phyloP scores from a whole-genome alignment of 2,113 vertebrate genomes.

The Platysternon megacephalum region DNA sequence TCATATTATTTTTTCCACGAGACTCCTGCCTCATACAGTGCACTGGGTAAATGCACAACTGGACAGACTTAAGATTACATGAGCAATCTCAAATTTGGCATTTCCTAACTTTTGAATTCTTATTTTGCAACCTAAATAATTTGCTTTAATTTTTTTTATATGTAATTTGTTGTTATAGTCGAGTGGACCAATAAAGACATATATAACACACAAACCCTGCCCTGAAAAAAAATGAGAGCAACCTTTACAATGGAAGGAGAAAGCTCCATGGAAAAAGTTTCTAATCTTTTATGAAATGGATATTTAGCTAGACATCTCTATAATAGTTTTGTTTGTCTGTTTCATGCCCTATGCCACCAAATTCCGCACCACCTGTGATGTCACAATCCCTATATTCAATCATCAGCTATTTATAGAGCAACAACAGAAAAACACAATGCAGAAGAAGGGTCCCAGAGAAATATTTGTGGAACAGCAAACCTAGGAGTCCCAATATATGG shows the following conservation, averaged over 20 bases:
- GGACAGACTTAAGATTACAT: accelerated
- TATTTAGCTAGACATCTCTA: neutral
- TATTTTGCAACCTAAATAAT: neutral
- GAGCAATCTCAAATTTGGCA: neutral
- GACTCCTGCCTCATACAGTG: accelerated
- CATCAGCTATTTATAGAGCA: neutral
- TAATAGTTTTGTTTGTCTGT: neutral
- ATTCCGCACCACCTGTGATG: neutral
- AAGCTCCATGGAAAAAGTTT: neutral
- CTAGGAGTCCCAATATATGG: neutral
- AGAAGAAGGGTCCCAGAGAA: neutral
- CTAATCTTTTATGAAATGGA: neutral
- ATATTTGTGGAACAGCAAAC: neutral
- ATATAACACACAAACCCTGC: neutral
- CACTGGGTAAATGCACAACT: accelerated
- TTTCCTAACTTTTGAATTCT: neutral
- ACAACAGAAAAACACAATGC: neutral
- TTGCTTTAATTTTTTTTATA: neutral
- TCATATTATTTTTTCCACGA: neutral
- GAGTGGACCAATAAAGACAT: too few species aligned
- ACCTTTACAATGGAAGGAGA: neutral
- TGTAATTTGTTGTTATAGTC: neutral
- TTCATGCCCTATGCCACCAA: neutral
- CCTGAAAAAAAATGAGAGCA: neutral
- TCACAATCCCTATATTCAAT: neutral